Percentiles rank a stretch among this genome's conserved stretches.
Evolutionary conservation across 2,888 invertebrate species (phyloP).

Genomic region (Nymphalis c-album): DNA sequence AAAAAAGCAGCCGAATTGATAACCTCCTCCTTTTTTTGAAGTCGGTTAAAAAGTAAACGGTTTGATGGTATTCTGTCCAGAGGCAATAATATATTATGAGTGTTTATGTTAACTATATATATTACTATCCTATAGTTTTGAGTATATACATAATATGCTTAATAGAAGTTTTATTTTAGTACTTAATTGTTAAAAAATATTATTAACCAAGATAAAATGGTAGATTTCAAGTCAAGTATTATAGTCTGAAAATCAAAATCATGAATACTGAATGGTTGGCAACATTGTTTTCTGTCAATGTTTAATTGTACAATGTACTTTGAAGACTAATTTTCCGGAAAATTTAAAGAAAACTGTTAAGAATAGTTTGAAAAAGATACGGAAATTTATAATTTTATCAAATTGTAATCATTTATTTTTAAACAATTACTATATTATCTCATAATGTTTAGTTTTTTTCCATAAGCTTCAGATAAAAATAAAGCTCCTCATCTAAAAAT

Average conservation of each 20-base stretch:
- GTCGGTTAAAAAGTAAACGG: too few relatives aligned
- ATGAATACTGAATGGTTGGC: background rate
- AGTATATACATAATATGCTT: too few relatives aligned
- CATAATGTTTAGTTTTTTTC: background rate
- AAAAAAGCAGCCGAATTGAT: too few relatives aligned
- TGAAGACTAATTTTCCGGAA: constrained; percentile 23
- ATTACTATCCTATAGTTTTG: too few relatives aligned
- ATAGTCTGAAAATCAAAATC: background rate
- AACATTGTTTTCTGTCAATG: constrained; percentile 2
- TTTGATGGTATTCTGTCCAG: too few relatives aligned
- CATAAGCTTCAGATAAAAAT: background rate
- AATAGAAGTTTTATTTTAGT: too few relatives aligned
- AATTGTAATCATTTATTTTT: background rate
- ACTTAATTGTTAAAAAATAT: too few relatives aligned
- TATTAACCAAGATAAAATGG: background rate
- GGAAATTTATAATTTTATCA: too few relatives aligned
- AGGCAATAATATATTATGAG: too few relatives aligned
- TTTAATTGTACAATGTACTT: background rate
- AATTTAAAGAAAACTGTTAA: constrained; percentile 17
- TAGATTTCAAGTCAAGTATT: background rate
- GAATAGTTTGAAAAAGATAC: background rate
- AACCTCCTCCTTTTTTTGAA: too few relatives aligned
- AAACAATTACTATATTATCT: background rate
- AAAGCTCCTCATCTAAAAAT: constrained; percentile 7
- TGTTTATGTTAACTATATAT: too few relatives aligned